Conservation (phyloP, 1,140 invertebrate species). For the Leptinotarsa lineolata region DNA sequence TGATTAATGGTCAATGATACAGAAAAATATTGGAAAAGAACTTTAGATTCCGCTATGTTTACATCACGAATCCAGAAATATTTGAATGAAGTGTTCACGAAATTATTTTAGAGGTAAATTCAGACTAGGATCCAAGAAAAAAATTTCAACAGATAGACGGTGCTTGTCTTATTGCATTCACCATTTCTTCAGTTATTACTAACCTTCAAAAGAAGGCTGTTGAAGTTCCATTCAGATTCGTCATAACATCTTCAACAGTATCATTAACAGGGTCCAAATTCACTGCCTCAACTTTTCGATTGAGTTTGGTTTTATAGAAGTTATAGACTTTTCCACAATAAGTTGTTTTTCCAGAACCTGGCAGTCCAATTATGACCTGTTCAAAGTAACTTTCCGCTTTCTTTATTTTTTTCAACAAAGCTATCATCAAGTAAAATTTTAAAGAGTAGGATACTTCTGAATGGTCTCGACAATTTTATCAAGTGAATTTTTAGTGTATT, state of each 20-base stretch:
- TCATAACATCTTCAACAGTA: conserved; percentile 90
- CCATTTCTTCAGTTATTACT: no score
- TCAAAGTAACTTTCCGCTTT: conserved; percentile 73
- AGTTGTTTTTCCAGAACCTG: conserved; percentile 96
- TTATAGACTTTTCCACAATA: conserved; percentile 88
- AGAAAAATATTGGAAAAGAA: no score
- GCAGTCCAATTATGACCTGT: conserved; percentile 94
- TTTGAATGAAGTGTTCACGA: no score
- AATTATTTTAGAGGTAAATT: no score
- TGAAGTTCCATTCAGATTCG: conserved; percentile 68
- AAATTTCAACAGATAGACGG: no score
- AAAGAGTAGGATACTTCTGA: conserved; percentile 54
- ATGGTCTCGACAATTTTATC: conserved; percentile 59
- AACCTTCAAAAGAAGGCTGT: no score
- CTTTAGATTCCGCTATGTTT: no score
- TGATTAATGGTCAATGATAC: no score
- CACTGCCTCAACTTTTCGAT: conserved; percentile 83
- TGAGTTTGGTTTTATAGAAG: conserved; percentile 72
- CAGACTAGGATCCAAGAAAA: no score
- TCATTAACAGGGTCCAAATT: conserved; percentile 98
- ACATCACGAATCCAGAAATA: no score
- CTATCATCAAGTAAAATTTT: conserved; percentile 52
- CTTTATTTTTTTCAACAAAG: conserved; percentile 56
- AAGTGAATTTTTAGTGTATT: conserved; percentile 63
- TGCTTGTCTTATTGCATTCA: no score